Evolutionary conservation across 1,140 invertebrate species (phyloP), one percentile per base, ranked within the genome.

Genomic region (Lepidurus arcticus): DNA sequence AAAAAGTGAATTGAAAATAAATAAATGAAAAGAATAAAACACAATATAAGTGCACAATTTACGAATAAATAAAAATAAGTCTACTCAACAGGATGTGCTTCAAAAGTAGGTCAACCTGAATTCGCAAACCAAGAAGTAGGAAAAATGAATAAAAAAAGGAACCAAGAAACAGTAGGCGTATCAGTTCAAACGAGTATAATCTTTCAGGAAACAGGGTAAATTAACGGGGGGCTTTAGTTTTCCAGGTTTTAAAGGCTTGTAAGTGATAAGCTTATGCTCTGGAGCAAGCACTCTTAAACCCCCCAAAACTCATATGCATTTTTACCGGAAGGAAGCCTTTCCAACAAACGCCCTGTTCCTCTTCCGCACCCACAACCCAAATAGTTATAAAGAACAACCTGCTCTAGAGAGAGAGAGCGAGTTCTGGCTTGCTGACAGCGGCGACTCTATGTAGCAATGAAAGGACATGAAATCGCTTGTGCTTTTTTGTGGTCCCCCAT

Each of bases 341-440:
- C 9, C 21, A 65, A 65, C 53, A 65, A 65, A 65, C 53, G 53
- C 53, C 53, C 53, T 65, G 53, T 65, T 65, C 53, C 53, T 65
- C 21, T 65, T 65, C 53, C 53, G 53, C 53, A 65, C 34, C 34
- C 34, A 34, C n/a, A 65, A 13, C 53, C 53, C 45, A 10, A 3
- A 16, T n/a, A 21, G 16, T 65, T 65, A 21, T 7, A 21, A 65
- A 65, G 53, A 65, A 21, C 53, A 65, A 65, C 53, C 53, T 65
- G 53, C 53, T 65, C 1, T 65, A 65, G 6, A 21, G 6, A 65
- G 47, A n/a, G 13, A 13, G 9, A 65, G n/a, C 7, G 53, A 65
- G 9, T 5, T 13, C 53, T 21, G 21, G 53, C 21, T 9, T 65
- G 16, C 53, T 65, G 16, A n/a, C 21, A 47, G 53, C 8, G 4